These are phyloP conservation scores for Pseudorhombus dupliciocellatus DNA, from an alignment of 2,113 vertebrate species.

Conservation along the genomic window DNA sequence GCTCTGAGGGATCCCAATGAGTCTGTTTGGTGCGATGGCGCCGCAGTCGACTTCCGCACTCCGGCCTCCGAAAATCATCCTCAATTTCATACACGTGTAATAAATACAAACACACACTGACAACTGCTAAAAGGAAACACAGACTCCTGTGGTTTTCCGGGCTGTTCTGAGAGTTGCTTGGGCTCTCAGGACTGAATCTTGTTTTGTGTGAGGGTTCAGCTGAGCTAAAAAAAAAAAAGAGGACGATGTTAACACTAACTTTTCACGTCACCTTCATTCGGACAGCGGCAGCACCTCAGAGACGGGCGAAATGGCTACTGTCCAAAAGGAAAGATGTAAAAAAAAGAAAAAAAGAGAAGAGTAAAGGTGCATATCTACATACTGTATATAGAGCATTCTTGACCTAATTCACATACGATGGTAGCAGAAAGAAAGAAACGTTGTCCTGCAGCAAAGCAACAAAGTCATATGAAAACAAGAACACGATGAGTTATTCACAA, in stretches of 20 bases:
- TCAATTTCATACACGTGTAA: slow-evolving; percentile 48
- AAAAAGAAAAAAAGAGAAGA: slow-evolving; percentile 58
- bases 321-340: slow-evolving; percentile 59
- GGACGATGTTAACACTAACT: slow-evolving; percentile 33
- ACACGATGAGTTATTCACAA: slow-evolving; percentile 69
- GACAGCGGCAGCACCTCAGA: slow-evolving; percentile 36
- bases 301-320: slow-evolving; percentile 27
- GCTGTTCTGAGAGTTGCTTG: not conserved
- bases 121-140: not conserved
- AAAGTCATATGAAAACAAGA: slow-evolving; percentile 55
- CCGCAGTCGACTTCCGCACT: slow-evolving; percentile 6
- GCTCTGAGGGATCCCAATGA: slow-evolving; percentile 23
- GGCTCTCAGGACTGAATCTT: slow-evolving; percentile 13
- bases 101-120: slow-evolving; percentile 56
- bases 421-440: slow-evolving; percentile 64
- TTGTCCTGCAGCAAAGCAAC: slow-evolving; percentile 57
- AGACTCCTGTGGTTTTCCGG: not conserved
- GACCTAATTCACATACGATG: slow-evolving; percentile 91
- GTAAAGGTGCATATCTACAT: slow-evolving; percentile 92
- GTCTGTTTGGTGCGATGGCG: slow-evolving; percentile 22
- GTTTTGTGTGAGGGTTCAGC: slow-evolving; percentile 25
- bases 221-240: slow-evolving; percentile 31
- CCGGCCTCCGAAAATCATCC: slow-evolving; percentile 28
- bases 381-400: slow-evolving; percentile 89
- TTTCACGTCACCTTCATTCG: slow-evolving; percentile 53